phyloP scores from a whole-genome alignment of 2,113 vertebrate genomes.

The Fregetta grallaria region DNA sequence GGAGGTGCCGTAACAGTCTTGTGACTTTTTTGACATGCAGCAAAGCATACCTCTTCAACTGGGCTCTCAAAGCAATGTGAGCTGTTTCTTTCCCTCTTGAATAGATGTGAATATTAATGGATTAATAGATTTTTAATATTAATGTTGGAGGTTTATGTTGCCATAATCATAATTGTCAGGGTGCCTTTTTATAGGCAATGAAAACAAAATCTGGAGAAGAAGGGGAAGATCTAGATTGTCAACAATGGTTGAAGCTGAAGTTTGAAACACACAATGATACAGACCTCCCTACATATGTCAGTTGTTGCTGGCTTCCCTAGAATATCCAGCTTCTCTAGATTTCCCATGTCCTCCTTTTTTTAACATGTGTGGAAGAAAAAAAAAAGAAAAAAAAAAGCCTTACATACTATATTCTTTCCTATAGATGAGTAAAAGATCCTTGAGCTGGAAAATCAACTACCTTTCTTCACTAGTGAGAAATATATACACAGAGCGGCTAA shows the following conservation, averaged over 20 bases:
- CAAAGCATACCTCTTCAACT: fast-evolving
- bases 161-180: not conserved
- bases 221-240: not conserved
- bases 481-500: not conserved
- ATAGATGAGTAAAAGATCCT: not conserved
- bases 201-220: not conserved
- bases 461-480: not conserved
- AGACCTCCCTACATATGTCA: not conserved
- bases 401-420: not conserved
- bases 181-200: not conserved
- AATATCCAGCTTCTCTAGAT: not conserved
- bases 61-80: not conserved
- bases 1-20: not conserved
- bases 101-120: not conserved
- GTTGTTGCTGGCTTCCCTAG: not conserved
- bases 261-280: not conserved
- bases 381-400: not conserved
- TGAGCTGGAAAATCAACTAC: not conserved
- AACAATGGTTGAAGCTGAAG: not conserved
- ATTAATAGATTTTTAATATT: not conserved
- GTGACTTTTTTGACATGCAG: not conserved
- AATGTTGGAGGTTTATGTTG: not conserved
- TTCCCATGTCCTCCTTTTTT: not conserved
- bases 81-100: not conserved
- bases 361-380: not conserved